Conservation (phyloP, 1,140 invertebrate genomes). For the Thaumetopoea pityocampa region DNA sequence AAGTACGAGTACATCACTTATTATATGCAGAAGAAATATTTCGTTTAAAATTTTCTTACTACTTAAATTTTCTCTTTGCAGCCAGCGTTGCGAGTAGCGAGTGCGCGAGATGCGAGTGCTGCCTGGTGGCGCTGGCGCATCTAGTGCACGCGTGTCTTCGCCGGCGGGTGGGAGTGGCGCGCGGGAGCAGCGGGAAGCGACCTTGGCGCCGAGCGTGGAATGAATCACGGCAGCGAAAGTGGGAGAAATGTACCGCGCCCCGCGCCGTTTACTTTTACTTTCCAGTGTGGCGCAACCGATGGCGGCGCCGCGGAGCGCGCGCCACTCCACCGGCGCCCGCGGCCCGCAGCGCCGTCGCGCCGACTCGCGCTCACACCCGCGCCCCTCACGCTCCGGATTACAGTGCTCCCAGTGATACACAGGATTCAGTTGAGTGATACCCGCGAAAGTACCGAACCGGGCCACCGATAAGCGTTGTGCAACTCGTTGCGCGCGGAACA, state of each 20-base stretch:
- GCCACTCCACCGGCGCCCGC: conserved; percentile 70
- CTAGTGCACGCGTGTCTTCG: no score
- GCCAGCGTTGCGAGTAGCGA: conserved; percentile 1
- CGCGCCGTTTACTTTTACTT: conserved; percentile 73
- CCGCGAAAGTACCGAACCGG: conserved; percentile 60
- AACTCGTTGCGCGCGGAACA: conserved; percentile 50
- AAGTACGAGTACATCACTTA: no score
- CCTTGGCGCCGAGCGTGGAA: conserved; percentile 45
- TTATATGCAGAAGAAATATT: no score
- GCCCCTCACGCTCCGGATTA: conserved; percentile 55
- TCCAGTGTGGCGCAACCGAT: conserved; percentile 68
- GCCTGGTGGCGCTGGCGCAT: no score
- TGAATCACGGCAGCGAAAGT: conserved; percentile 74
- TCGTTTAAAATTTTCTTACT: no score
- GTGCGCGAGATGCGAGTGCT: conserved; percentile 15
- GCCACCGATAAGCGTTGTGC: conserved; percentile 63
- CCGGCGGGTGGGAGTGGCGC: conserved; percentile 23
- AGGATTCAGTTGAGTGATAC: conserved; percentile 56
- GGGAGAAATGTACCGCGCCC: conserved; percentile 71
- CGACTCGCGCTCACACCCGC: conserved; percentile 35
- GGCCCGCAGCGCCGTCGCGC: conserved; percentile 70
- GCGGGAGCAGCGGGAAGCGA: conserved; percentile 56
- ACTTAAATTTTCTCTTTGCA: no score
- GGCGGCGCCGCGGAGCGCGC: conserved; percentile 50
- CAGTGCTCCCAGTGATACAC: conserved; percentile 56